Percentiles rank a stretch among this genome's conserved stretches.
phyloP scores from a whole-genome alignment of 2,797 vertebrate genomes.

The Xiphorhynchus erythropygius region DNA sequence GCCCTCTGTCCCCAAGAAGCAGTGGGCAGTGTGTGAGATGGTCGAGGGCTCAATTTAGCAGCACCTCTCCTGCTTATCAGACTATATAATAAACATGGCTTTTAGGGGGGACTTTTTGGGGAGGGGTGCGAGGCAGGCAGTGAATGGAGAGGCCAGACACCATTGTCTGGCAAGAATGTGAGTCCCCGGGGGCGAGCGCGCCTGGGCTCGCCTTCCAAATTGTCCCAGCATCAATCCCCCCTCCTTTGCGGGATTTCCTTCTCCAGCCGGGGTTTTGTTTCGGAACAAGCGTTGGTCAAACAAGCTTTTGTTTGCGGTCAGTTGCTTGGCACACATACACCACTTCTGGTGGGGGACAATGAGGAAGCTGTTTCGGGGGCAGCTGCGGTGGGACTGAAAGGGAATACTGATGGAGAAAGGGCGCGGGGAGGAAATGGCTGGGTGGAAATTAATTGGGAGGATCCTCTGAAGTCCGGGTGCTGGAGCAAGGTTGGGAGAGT shows the following conservation, averaged over 20 bases:
- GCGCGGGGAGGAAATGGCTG: neutral
- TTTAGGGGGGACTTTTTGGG: constrained; percentile 12
- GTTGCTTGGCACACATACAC: constrained; percentile 77
- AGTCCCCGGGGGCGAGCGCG: constrained; percentile 50
- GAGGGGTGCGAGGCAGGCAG: neutral
- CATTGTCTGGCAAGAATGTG: constrained; percentile 69
- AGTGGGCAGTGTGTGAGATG: neutral
- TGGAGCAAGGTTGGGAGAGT: neutral
- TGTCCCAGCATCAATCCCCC: constrained; percentile 71
- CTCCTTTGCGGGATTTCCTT: constrained; percentile 78
- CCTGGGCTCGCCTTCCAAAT: constrained; percentile 69
- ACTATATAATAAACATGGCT: constrained; percentile 43
- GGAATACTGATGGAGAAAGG: constrained; percentile 67
- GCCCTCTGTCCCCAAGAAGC: neutral
- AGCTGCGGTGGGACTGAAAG: constrained; percentile 69
- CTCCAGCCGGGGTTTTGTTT: constrained; percentile 81
- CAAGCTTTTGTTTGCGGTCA: constrained; percentile 85
- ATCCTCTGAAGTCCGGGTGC: neutral
- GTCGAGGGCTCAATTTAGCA: constrained; percentile 9
- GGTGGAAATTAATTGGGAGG: constrained; percentile 29
- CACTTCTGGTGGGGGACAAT: constrained; percentile 79
- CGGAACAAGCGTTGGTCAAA: constrained; percentile 86
- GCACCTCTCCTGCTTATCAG: constrained; percentile 34
- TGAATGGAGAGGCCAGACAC: constrained; percentile 72
- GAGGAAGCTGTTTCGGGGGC: constrained; percentile 75